Evolutionary conservation across 2,113 vertebrate species (phyloP), one percentile per base, ranked within the genome.

Genomic region (Misgurnus anguillicaudatus): DNA sequence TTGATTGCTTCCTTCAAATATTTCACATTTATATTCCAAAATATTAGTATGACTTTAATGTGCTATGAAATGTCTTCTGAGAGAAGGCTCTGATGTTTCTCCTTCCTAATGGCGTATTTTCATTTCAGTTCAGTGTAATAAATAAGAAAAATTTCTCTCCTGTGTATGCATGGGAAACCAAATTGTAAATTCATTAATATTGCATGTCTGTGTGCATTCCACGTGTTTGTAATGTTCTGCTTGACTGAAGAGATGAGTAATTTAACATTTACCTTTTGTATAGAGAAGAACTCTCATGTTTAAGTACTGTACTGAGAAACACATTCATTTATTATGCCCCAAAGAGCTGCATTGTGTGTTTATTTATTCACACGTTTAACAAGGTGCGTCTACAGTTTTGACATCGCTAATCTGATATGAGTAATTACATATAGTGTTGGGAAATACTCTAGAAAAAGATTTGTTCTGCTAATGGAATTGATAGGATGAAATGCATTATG

Each of bases 171-270:
- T 39, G 24, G 42, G 58, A 63, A 77, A 72, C 61, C 51, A 8
- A 4, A 72, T 75, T 75, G 70, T 64, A 67, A 75, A 70, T 45
- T 79, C 41, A 65, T 57, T 24, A 31, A 31, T 31, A 76, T 13
- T 38, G 7, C 47, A 7, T 45, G 9, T 57, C 38, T 63, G 68
- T 67, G 68, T 72, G 24, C 76, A 1, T 73, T 63, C 48, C 45
- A 16, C 48, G 64, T 64, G 42, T 78, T 79, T 57, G 7, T n/a
- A 67, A 38, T 75, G 73, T 77, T 77, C 82, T 62, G 19, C 66
- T 66, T 24, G 65, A 73, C 75, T 83, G 74, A 31, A 70, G 51
- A 80, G 66, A 73, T 73, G 78, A 83, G 78, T 83, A 83, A 80
- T 77, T 71, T 53, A 77, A 78, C 72, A 65, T 83, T 76, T 47